Conservation (phyloP, 1,140 invertebrate species). For the Drosophila watanabei region DNA sequence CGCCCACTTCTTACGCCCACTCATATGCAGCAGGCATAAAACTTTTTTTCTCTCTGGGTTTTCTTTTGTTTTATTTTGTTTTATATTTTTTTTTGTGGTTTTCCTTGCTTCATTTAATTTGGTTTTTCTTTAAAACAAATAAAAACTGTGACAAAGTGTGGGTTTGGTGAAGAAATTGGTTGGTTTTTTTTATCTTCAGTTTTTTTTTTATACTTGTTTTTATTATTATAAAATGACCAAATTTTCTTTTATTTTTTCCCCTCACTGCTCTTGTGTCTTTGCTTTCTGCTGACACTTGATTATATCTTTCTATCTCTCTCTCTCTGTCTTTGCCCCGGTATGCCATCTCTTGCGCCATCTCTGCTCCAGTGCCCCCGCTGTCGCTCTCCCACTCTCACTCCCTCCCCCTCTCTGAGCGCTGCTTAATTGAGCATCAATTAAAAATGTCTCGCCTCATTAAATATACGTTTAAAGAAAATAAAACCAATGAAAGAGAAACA, state of each 20-base stretch:
- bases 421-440: conserved; percentile 83
- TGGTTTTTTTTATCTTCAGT: neutral
- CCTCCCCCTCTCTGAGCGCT: conserved; percentile 7
- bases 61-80: conserved; percentile 4
- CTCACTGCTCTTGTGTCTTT: conserved; percentile 1
- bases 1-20: conserved; percentile 13
- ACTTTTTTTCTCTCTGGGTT: conserved; percentile 1
- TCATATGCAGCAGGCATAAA: conserved; percentile 29
- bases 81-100: neutral
- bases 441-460: conserved; percentile 80
- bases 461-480: conserved; percentile 53
- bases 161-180: conserved; percentile 14
- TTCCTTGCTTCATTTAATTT: conserved; percentile 40
- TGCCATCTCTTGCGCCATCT: conserved; percentile 22
- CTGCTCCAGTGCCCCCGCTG: conserved; percentile 24
- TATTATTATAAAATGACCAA: no score
- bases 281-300: conserved; percentile 18
- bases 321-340: conserved; percentile 7
- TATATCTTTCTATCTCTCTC: conserved; percentile 1
- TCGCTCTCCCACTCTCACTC: conserved; percentile 1
- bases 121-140: conserved; percentile 38
- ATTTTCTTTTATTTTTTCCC: neutral
- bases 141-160: conserved; percentile 20
- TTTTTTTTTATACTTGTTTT: neutral
- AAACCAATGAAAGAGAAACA: conserved; percentile 10